Percentiles rank a stretch among this genome's conserved stretches.
phyloP scores from a whole-genome alignment of 2,113 vertebrate species.

The Pleuronectes platessa region DNA sequence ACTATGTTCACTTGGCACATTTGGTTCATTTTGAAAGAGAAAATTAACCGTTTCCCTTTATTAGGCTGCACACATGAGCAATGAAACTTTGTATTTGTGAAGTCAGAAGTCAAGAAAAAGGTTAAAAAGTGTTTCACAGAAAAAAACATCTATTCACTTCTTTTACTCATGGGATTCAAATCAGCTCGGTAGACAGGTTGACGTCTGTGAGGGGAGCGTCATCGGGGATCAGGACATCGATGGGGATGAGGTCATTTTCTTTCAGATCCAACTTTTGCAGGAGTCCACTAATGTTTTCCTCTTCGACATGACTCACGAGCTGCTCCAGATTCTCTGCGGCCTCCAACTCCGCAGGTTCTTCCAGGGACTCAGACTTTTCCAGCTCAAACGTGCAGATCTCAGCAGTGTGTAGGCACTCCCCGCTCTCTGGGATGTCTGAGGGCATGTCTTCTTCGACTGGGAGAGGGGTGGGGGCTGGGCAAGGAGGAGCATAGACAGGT shows the following conservation, averaged over 20 bases:
- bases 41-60: constrained; percentile 21
- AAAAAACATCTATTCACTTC: constrained; percentile 21
- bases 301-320: constrained; percentile 41
- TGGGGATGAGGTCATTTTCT: constrained; percentile 66
- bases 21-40: constrained; percentile 27
- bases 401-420: constrained; percentile 22
- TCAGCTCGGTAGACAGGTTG: constrained; percentile 56
- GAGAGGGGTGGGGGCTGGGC: constrained; percentile 12
- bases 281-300: constrained; percentile 50
- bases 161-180: constrained; percentile 47
- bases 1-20: constrained; percentile 19
- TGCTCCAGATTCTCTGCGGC: constrained; percentile 44
- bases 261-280: constrained; percentile 59
- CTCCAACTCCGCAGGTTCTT: constrained; percentile 13
- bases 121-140: constrained; percentile 21
- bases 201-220: constrained; percentile 45
- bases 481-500: constrained; percentile 2
- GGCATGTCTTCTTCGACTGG: constrained; percentile 19
- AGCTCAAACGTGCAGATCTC: constrained; percentile 20
- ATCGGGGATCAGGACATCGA: constrained; percentile 47
- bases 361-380: constrained; percentile 40
- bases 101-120: constrained; percentile 29
- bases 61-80: constrained; percentile 19
- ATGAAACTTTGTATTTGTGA: constrained; percentile 23
- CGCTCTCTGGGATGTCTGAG: constrained; percentile 10